Percentiles rank a stretch among this genome's conserved stretches.
Conservation (phyloP, 1,140 invertebrate species). For the Trichoplusia ni region DNA sequence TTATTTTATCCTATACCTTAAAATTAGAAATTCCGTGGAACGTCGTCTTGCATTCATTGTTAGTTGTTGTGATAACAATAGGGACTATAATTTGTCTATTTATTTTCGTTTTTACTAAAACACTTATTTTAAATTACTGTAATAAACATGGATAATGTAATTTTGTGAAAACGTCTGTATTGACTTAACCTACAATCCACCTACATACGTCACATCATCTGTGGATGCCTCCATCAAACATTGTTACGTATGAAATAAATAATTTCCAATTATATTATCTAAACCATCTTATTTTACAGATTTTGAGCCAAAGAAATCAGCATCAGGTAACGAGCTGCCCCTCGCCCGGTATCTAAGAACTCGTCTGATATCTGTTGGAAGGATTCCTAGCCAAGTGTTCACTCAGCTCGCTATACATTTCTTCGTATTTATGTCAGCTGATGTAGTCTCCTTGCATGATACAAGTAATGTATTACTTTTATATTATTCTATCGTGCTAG, state of each 20-base stretch:
- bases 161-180: no score
- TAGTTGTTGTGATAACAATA: no score
- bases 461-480: conserved; percentile 45
- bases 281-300: conserved; percentile 6
- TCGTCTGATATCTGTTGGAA: conserved; percentile 46
- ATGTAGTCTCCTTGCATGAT: conserved; percentile 57
- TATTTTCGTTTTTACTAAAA: no score
- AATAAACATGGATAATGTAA: no score
- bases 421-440: conserved; percentile 46
- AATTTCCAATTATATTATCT: no score
- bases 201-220: no score
- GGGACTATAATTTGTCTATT: no score
- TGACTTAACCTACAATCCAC: no score
- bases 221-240: no score
- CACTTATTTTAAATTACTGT: no score
- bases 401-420: conserved; percentile 51
- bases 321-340: conserved; percentile 25
- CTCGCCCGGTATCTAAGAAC: conserved; percentile 46
- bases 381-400: conserved; percentile 45
- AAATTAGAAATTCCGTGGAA: no score
- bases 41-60: no score
- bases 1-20: not conserved
- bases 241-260: not conserved
- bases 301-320: conserved; percentile 32
- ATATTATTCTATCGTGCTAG: not conserved